Percentiles rank a stretch among this genome's conserved stretches.
Evolutionary conservation across 2,797 vertebrate species (phyloP).

Genomic region (Spinus pinus): DNA sequence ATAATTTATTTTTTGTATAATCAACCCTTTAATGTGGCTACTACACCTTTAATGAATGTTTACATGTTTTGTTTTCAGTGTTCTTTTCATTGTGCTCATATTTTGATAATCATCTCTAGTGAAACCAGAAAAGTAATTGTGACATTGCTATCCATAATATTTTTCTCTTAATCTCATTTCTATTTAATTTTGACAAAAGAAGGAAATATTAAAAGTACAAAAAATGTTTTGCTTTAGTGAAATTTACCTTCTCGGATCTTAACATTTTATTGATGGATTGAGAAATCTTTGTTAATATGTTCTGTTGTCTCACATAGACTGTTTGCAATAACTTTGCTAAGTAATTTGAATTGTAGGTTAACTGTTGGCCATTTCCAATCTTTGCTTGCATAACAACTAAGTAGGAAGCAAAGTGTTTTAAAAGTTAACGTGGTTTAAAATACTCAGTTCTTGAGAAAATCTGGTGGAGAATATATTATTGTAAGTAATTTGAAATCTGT

Average conservation of each 20-base stretch:
- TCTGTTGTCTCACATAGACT: background rate
- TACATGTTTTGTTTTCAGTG: conserved; percentile 16
- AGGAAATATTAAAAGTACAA: background rate
- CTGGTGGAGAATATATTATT: background rate
- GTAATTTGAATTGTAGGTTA: background rate
- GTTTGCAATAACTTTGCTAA: background rate
- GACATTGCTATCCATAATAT: background rate
- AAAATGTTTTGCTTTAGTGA: background rate
- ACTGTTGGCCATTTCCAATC: background rate
- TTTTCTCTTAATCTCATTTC: background rate
- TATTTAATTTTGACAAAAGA: conserved; percentile 9
- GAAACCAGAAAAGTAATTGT: background rate
- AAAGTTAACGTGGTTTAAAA: background rate
- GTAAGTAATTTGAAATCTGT: background rate
- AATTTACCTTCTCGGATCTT: background rate
- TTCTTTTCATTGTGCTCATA: conserved; percentile 28
- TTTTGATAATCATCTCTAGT: background rate
- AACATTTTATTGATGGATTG: background rate
- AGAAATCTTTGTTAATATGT: background rate
- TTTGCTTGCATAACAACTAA: background rate
- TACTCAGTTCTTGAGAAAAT: background rate
- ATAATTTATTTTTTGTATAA: background rate
- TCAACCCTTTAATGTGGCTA: conserved; percentile 69
- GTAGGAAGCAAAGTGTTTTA: background rate
- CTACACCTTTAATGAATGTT: conserved; percentile 74